Evolutionary conservation across 1,140 invertebrate genomes (phyloP), one percentile per base, ranked within the genome.

Genomic region (Listronotus bonariensis): DNA sequence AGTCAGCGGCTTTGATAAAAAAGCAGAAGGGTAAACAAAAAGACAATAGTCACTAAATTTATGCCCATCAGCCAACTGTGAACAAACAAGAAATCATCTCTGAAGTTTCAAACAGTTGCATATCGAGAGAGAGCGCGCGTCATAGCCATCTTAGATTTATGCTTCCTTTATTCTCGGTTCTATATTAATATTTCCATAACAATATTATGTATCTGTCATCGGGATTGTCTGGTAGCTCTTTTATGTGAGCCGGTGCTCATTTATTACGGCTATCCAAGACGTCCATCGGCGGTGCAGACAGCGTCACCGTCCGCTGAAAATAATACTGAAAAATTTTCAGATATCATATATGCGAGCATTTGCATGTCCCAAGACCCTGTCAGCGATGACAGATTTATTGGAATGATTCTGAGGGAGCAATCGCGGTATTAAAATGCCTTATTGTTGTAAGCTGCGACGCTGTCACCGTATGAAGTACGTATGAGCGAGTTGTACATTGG

Each of bases 141-240:
- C 34, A 62, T 62, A 62, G 45, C 31, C 38, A 40, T 56, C 57
- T 48, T 59, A 63, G 68, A 74, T 70, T 74, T 72, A 74, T 70
- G 68, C 63, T 69, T 68, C 64, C 70, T 72, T 74, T 74, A 58
- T 72, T 68, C 68, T 65, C 69, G 62, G 61, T 53, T 65, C 67
- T 63, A 72, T 72, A 75, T 74, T 75, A 75, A 75, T 75, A 75
- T 75, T 75, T 75, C 73, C 72, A 73, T 75, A 75, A 73, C 67
- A 72, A 75, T 75, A 75, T 75, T 72, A 69, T 72, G 73, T 72
- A 71, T 73, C 72, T 71, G 73, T 75, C 73, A 71, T 67, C 72
- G 67, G 61, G 49, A 60, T 60, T 60, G 57, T 59, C 64, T 60
- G 62, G 57, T 45, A 48, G 60, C 52, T 64, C 70, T 71, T 73